These are phyloP conservation scores for Heteromyza rotundicornis DNA, from an alignment of 2,888 invertebrate species.

Conservation along the genomic window DNA sequence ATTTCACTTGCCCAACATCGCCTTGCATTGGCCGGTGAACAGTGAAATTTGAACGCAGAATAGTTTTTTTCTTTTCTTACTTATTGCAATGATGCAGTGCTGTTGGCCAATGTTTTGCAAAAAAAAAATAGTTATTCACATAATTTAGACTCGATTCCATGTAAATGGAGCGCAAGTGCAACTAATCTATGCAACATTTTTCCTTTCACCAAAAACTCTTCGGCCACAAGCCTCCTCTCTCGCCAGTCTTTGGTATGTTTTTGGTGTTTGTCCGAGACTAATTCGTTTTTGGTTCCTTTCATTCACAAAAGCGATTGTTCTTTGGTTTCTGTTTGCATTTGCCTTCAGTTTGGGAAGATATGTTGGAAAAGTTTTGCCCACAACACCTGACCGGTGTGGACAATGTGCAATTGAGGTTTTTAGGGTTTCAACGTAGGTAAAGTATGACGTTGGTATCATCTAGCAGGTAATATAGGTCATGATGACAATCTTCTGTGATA, in stretches of 20 bases:
- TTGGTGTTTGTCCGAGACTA: too few species aligned
- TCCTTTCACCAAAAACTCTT: constrained; percentile 25
- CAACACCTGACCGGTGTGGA: not conserved
- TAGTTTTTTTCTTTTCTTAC: not conserved
- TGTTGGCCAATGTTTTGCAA: constrained; percentile 1
- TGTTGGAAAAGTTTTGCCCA: constrained; percentile 4
- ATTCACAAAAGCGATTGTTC: not conserved
- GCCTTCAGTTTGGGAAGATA: not conserved
- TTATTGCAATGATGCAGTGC: not conserved
- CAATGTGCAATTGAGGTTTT: too few species aligned
- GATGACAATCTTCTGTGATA: too few species aligned
- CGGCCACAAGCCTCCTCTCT: not conserved
- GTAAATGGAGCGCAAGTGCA: constrained; percentile 55
- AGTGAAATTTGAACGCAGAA: too few species aligned
- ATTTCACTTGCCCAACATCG: too few species aligned
- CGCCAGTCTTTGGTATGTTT: too few species aligned
- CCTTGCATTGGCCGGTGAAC: too few species aligned
- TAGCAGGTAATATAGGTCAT: too few species aligned
- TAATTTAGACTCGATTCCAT: constrained; percentile 51
- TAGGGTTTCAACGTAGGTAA: too few species aligned
- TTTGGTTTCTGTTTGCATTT: constrained; percentile 6
- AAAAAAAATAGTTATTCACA: constrained; percentile 52
- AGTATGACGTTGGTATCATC: too few species aligned
- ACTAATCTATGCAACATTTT: constrained; percentile 44
- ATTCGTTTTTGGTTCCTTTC: too few species aligned